Evolutionary conservation across 2,888 invertebrate genomes (phyloP).

Genomic region (Lycocerus yunnanus): DNA sequence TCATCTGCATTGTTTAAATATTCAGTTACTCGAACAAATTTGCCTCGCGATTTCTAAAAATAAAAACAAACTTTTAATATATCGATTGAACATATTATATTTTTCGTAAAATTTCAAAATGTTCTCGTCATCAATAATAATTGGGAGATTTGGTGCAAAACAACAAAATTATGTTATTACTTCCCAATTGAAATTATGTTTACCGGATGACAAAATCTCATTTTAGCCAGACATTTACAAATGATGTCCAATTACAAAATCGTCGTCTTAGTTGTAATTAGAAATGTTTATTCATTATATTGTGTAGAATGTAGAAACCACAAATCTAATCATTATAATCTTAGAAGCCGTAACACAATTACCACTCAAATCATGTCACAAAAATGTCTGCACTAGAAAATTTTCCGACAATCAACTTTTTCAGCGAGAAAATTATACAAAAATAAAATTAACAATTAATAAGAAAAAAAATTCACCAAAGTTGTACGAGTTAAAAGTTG

Average conservation of each 20-base stretch:
- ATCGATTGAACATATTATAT: background rate
- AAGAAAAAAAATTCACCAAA: slow-evolving; percentile 31
- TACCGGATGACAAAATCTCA: background rate
- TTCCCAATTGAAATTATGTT: background rate
- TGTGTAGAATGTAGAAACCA: background rate
- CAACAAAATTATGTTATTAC: background rate
- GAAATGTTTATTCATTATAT: background rate
- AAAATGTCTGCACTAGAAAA: background rate
- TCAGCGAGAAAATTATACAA: slow-evolving; percentile 25
- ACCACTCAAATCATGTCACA: background rate
- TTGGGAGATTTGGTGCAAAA: background rate
- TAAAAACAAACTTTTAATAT: background rate
- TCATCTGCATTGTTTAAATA: slow-evolving; percentile 18
- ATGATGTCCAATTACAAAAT: background rate
- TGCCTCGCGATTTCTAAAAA: background rate
- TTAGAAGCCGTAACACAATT: background rate
- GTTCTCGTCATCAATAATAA: background rate
- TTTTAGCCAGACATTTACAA: background rate
- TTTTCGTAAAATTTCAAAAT: background rate
- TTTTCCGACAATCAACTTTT: slow-evolving; percentile 8
- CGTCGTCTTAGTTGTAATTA: background rate
- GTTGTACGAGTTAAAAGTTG: slow-evolving; percentile 28
- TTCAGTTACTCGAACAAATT: slow-evolving; percentile 12
- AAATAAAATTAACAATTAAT: slow-evolving; percentile 37
- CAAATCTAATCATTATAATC: background rate